phyloP scores from a whole-genome alignment of 2,888 invertebrate genomes.

The Arge pagana region DNA sequence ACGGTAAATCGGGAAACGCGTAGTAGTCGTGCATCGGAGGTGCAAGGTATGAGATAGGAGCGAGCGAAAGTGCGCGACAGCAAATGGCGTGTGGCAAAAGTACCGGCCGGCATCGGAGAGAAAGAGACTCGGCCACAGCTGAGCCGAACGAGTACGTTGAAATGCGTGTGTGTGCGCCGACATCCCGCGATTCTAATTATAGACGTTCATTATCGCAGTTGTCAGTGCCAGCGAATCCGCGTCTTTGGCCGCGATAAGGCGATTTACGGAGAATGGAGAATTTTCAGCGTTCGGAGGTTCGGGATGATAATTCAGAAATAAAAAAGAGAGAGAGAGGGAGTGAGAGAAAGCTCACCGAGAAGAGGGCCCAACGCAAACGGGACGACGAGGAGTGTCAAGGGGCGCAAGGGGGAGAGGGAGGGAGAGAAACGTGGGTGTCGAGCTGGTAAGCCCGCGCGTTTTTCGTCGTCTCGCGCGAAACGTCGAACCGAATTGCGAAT shows the following conservation, averaged over 20 bases:
- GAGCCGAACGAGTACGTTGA: slow-evolving; percentile 20
- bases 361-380: neutral
- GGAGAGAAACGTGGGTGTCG: slow-evolving; percentile 11
- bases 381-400: slow-evolving; percentile 11
- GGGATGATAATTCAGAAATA: no score
- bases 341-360: neutral
- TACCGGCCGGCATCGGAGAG: neutral
- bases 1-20: no score
- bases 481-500: neutral
- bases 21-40: no score
- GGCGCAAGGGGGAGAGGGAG: neutral
- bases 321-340: neutral
- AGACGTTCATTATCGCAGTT: slow-evolving; percentile 16
- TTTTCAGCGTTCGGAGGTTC: neutral
- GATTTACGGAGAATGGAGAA: neutral
- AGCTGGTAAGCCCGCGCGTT: slow-evolving; percentile 21
- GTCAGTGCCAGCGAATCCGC: neutral
- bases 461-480: slow-evolving; percentile 13
- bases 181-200: slow-evolving; percentile 19
- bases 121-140: slow-evolving; percentile 22
- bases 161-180: slow-evolving; percentile 6
- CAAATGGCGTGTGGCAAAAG: slow-evolving; percentile 8
- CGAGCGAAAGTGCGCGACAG: slow-evolving; percentile 16
- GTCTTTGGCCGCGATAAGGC: slow-evolving; percentile 13
- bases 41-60: no score